Evolutionary conservation across 2,888 invertebrate genomes (phyloP).

Genomic region (Nasonia oneida): DNA sequence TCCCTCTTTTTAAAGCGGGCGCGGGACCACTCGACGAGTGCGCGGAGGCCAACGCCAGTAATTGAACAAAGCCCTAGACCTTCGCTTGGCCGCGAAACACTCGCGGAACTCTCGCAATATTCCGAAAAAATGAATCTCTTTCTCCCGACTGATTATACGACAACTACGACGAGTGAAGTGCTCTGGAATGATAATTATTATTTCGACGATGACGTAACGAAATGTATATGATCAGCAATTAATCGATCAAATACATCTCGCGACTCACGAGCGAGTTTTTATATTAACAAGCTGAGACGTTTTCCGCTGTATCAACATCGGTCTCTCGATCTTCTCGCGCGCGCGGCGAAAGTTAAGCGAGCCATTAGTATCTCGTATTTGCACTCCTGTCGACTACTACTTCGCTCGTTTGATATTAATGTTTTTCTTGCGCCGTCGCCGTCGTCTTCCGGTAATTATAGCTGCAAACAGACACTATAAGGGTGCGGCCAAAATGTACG

Average conservation of each 20-base stretch:
- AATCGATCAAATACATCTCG: background rate
- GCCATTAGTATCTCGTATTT: constrained; percentile 75
- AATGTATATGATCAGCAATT: background rate
- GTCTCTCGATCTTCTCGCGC: constrained; percentile 65
- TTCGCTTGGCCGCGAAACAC: constrained; percentile 64
- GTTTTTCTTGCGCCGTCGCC: constrained; percentile 75
- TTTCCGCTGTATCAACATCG: constrained; percentile 57
- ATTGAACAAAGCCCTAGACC: constrained; percentile 78
- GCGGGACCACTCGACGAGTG: constrained; percentile 50
- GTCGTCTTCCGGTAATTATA: constrained; percentile 73
- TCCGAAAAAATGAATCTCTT: constrained; percentile 74
- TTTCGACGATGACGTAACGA: too few relatives aligned
- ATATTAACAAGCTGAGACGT: constrained; percentile 30
- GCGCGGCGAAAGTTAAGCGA: constrained; percentile 71
- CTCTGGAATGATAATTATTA: too few relatives aligned
- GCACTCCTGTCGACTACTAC: constrained; percentile 69
- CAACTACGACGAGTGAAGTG: too few relatives aligned
- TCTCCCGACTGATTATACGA: constrained; percentile 10
- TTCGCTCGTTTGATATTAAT: constrained; percentile 74
- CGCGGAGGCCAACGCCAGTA: constrained; percentile 72
- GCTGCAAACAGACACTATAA: constrained; percentile 67
- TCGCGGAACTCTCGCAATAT: constrained; percentile 75
- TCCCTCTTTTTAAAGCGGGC: constrained; percentile 67
- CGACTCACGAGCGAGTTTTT: constrained; percentile 17
- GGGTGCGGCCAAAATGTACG: constrained; percentile 18